These are phyloP conservation scores for Aphodius sticticus DNA, from an alignment of 2,888 invertebrate genomes.

Conservation along the genomic window DNA sequence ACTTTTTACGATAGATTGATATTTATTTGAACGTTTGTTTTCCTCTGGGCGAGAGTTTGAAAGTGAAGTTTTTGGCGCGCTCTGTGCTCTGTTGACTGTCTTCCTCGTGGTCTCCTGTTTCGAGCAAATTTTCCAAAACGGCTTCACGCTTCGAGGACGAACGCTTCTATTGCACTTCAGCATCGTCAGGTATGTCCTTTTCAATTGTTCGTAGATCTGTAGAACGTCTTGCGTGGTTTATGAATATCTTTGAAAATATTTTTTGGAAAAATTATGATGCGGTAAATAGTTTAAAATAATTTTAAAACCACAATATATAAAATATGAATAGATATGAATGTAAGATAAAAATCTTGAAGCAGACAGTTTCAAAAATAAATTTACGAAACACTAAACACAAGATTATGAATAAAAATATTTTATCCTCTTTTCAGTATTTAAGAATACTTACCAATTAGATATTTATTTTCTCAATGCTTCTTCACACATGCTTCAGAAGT, in stretches of 20 bases:
- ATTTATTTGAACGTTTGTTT: not conserved
- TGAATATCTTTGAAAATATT: not conserved
- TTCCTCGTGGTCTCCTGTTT: constrained; percentile 14
- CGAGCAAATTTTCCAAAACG: constrained; percentile 39
- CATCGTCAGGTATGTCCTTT: constrained; percentile 41
- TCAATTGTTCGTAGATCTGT: not conserved
- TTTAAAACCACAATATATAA: too few relatives aligned
- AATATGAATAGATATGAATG: too few relatives aligned
- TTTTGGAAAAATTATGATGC: not conserved
- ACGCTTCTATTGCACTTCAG: constrained; percentile 37
- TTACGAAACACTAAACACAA: too few relatives aligned
- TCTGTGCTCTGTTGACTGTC: not conserved
- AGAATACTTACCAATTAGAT: too few relatives aligned
- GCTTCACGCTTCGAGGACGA: constrained; percentile 42
- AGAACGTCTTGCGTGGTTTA: not conserved
- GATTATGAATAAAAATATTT: too few relatives aligned
- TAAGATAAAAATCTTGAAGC: too few relatives aligned
- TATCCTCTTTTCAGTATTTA: too few relatives aligned
- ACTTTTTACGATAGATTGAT: not conserved
- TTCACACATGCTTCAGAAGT: too few relatives aligned
- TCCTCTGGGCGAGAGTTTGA: not conserved
- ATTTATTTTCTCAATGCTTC: too few relatives aligned
- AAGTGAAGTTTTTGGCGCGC: not conserved
- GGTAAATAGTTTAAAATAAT: not conserved
- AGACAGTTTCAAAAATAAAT: too few relatives aligned